Base-by-base conservation (phyloP, 2,888 invertebrate genomes). In the Phasia obesa region DNA sequence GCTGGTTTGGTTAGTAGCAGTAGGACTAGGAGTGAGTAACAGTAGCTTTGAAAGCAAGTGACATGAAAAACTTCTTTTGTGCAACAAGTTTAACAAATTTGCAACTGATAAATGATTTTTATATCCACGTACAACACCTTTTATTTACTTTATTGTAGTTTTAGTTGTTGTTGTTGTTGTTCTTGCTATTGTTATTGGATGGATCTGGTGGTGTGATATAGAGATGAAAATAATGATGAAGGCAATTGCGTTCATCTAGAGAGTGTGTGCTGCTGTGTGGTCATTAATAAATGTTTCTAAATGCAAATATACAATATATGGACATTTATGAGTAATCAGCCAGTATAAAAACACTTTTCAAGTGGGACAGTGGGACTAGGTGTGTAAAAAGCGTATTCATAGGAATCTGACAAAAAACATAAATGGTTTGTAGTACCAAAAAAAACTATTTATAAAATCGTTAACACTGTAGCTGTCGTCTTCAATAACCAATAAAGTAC, bases 51-150 rank as follows among this genome's bases (percentile, higher is more conserved):
- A 59, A 69, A 81, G 86, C 88, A 88, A 87, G 88, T 89, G 89
- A 89, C 89, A 89, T 85, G 89, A 88, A 90, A 90, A 89, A 88
- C 88, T 89, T 89, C 89, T 89, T 83, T 87, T 88, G 89, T 86
- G 89, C 89, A 89, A 89, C 89, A 89, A 89, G 88, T 89, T 87
- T 86, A 86, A 86, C 88, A 87, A 88, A 88, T 88, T 88, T 87
- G 84, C 85, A 85, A 70, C 87, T 89, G 89, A 89, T 89, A 90
- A 89, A 89, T 89, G 89, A 89, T 88, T 88, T 86, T 86, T 84
- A 86, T 84, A 84, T 89, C 84, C 87, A 87, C 86, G 64, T 81
- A 81, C 77, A 78, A 84, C 84, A 84, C 82, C 77, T 81, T 77
- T 80, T 84, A 79, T 81, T 53, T 59, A 62, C 57, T 73, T 65